Percentiles rank a stretch among this genome's conserved stretches.
These are phyloP conservation scores for Ischnura elegans DNA, from an alignment of 2,888 invertebrate genomes.

Conservation along the genomic window DNA sequence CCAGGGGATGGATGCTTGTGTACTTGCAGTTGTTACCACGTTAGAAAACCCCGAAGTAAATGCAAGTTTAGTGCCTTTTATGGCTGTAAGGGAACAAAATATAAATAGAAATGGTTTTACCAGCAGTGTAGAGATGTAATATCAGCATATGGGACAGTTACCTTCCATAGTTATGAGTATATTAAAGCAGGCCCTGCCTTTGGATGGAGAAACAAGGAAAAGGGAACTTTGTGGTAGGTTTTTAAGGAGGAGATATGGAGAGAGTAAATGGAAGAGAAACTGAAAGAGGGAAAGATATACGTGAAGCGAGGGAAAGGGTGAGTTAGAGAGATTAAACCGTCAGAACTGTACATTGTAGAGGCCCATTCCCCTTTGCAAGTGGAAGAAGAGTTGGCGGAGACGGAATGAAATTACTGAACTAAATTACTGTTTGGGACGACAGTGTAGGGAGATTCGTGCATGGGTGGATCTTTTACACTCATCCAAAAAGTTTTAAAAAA, in stretches of 20 bases:
- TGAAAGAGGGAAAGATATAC: no score
- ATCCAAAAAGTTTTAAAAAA: not conserved
- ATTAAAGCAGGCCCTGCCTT: not conserved
- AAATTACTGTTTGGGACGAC: not conserved
- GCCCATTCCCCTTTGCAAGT: not conserved
- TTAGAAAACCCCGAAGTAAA: no score
- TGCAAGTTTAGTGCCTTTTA: no score
- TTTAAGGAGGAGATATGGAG: not conserved
- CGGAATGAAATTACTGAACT: not conserved
- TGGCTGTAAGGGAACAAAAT: no score
- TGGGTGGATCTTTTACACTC: not conserved
- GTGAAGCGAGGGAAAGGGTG: not conserved
- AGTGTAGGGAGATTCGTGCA: not conserved
- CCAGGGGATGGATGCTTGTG: no score
- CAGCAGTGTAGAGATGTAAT: no score
- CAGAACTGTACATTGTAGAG: not conserved
- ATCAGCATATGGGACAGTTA: no score
- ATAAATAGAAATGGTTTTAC: no score
- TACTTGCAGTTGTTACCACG: no score
- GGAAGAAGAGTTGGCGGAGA: not conserved
- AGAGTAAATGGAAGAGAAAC: not conserved
- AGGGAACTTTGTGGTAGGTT: not conserved
- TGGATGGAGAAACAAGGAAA: not conserved
- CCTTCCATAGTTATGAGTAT: no score
- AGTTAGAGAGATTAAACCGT: not conserved